Conservation (phyloP, 2,888 invertebrate species). For the Saturnia pavonia region DNA sequence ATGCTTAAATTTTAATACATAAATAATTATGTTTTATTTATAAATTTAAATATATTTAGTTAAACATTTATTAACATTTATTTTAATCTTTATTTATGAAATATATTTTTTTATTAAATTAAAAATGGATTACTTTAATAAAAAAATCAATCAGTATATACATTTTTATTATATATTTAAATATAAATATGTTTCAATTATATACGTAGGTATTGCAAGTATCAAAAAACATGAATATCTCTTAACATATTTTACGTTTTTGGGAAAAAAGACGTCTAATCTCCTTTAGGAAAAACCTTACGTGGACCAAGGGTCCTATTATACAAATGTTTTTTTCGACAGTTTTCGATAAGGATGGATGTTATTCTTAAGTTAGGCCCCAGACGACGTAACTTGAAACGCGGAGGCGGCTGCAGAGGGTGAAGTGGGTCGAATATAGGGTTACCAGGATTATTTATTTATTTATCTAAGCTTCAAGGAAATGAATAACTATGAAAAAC, state of each 20-base stretch:
- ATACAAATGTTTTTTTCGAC: conserved; percentile 46
- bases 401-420: conserved; percentile 7
- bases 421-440: conserved; percentile 10
- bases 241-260: background rate
- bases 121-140: too few species aligned
- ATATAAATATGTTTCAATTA: too few species aligned
- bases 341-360: conserved; percentile 49
- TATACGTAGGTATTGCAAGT: too few species aligned
- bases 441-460: background rate
- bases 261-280: conserved; percentile 24
- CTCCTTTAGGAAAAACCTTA: conserved; percentile 32
- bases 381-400: conserved; percentile 16
- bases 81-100: too few species aligned
- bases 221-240: background rate
- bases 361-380: conserved; percentile 41
- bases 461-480: background rate
- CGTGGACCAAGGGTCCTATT: conserved; percentile 36
- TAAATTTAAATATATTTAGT: too few species aligned
- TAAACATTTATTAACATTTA: too few species aligned
- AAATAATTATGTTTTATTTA: too few species aligned
- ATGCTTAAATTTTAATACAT: too few species aligned
- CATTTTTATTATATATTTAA: too few species aligned
- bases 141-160: too few species aligned
- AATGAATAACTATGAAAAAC: background rate
- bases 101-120: too few species aligned